Conservation (phyloP, 2,888 invertebrate species). For the Drosophila mimica region DNA sequence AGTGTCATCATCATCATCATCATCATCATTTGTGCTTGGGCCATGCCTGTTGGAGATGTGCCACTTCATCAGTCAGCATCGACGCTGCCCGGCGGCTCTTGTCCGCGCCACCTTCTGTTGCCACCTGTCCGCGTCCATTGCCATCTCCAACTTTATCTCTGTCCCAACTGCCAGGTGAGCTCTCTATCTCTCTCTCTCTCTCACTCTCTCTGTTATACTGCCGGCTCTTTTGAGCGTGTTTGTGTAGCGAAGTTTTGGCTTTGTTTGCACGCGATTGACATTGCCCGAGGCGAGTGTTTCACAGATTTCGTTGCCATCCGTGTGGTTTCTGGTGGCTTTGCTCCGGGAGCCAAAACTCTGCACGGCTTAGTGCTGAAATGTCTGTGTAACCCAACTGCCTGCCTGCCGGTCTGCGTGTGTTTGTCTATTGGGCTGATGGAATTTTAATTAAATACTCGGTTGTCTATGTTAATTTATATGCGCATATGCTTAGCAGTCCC, state of each 20-base stretch:
- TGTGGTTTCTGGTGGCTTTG: slow-evolving; percentile 76
- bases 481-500: slow-evolving; percentile 74
- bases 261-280: slow-evolving; percentile 68
- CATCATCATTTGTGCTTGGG: slow-evolving; percentile 5
- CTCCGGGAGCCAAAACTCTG: slow-evolving; percentile 39
- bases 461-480: slow-evolving; percentile 81
- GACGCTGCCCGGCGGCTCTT: slow-evolving; percentile 56
- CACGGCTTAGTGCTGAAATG: slow-evolving; percentile 71
- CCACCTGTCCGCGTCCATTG: slow-evolving; percentile 51
- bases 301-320: slow-evolving; percentile 60
- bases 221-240: background rate
- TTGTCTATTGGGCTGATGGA: slow-evolving; percentile 70
- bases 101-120: slow-evolving; percentile 58
- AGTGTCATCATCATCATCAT: slow-evolving; percentile 5
- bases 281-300: slow-evolving; percentile 50
- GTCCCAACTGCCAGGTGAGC: slow-evolving; percentile 13
- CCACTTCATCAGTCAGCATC: slow-evolving; percentile 79
- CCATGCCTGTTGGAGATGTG: slow-evolving; percentile 51
- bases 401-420: slow-evolving; percentile 33
- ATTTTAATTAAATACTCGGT: slow-evolving; percentile 80
- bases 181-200: background rate
- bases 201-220: slow-evolving; percentile 5
- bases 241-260: slow-evolving; percentile 19
- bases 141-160: slow-evolving; percentile 38
- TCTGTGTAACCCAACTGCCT: slow-evolving; percentile 43